Base-by-base conservation (phyloP, 2,888 invertebrate species). In the Hydrotaea cyrtoneurina region DNA sequence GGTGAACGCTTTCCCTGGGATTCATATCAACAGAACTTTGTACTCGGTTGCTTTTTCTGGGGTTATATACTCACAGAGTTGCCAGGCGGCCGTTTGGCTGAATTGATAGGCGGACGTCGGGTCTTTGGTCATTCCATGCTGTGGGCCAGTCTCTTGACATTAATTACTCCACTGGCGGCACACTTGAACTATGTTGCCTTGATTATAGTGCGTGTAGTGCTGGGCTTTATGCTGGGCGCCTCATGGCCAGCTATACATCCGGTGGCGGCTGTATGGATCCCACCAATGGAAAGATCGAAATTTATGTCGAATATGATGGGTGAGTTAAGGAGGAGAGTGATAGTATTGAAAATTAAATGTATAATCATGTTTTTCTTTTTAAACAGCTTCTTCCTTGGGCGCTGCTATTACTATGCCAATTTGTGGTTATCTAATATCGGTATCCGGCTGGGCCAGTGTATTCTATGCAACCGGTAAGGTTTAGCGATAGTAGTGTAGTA, bases 241-340 rank as follows among this genome's bases (percentile, higher is more conserved):
- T 97, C 97, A 10, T 98, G 98, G 96, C 98, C 98, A 0, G 97
- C 98, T 7, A 97, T 98, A 89, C 96, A 97, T 82, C 96, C 97
- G 4, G 95, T 99, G 94, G 97, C 97, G 53, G 97, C 98, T 8
- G 95, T 96, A 86, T 99, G 98, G 98, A 97, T 98, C 82, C 98
- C 98, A 8, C 98, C 98, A 13, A 94, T 96, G 94, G 98, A 99
- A 91, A 94, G 98, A 87, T 97, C 97, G 59, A 97, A 97, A 92
- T 97, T 98, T 92, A 97, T 98, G 92, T 96, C 98, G 10, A 96
- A 97, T 89, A 97, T 97, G 96, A 96, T 97, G 96, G 97, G 96
- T 96, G 92, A 93, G 89, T 88, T 5, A 3, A 31, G n/a, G 2
- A 62, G 2, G 10, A n/a, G n/a, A n/a, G n/a, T n/a, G 10, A 0